Base-by-base conservation (phyloP, 1,140 invertebrate species). In the Papilio helenus region DNA sequence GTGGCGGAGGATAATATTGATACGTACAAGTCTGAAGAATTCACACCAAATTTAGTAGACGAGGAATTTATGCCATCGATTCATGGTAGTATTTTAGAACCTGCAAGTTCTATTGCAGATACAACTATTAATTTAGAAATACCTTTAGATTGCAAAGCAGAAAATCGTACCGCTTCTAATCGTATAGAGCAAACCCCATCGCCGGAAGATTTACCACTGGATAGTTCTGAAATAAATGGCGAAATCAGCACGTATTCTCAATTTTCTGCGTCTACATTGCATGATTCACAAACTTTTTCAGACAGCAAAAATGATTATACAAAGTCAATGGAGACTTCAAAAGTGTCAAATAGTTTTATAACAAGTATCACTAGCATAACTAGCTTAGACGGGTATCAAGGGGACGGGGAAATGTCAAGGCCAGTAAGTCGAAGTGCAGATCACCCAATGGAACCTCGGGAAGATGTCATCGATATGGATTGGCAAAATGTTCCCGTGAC, bases 351-450 rank as follows among this genome's bases (percentile, higher is more conserved):
- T 85, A 97, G 97, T 89, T 97, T 97, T 86, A 96, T 98, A 3
- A 97, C 97, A 0, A 98, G 97, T 83, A 97, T 98, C 1, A 98
- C 97, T 1, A 98, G 97, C 86, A 97, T 98, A 42, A 97, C 97
- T 5, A 98, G 97, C 87, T 93, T 98, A 82, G 98, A 98, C 87
- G 97, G 98, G 16, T 98, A 98, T 91, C 97, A 98, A 93, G 97
- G 97, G 14, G 97, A 98, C 93, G 97, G 97, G 0, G 97, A 98
- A 92, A 97, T 97, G 95, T 97, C 97, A 10, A 94, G 97, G 72
- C 97, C 97, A 1, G 97, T 97, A 0, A 97, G 97, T 84, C 95
- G 97, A 81, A 97, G 96, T 78, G 96, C 96, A 58, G 97, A 97
- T 90, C 96, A 96, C 92, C 96, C 96, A 18, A 92, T 92, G 71